phyloP scores from a whole-genome alignment of 2,113 vertebrate genomes.

The Grus americana region DNA sequence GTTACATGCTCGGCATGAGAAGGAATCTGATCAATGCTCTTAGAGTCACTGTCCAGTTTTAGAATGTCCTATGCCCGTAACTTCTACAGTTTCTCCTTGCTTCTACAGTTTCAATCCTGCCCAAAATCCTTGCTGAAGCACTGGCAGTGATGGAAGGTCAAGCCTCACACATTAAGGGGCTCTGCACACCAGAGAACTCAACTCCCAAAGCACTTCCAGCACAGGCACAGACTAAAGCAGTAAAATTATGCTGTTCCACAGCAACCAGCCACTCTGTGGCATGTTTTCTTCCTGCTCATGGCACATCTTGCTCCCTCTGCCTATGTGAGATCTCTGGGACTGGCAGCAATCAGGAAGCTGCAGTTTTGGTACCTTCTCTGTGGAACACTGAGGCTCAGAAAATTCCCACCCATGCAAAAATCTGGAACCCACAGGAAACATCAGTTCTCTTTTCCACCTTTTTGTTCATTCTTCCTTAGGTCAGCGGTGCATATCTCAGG shows the following conservation, averaged over 20 bases:
- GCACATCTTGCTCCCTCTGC: not conserved
- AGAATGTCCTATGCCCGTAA: not conserved
- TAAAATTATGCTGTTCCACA: not conserved
- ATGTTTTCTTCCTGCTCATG: not conserved
- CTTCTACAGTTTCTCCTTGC: not conserved
- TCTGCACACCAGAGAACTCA: not conserved
- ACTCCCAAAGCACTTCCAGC: not conserved
- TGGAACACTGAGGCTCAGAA: not conserved
- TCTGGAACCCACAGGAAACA: not conserved
- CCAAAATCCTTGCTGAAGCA: not conserved
- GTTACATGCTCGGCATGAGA: not conserved
- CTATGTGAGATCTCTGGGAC: not conserved
- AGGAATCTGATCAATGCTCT: not conserved
- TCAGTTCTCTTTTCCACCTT: not conserved
- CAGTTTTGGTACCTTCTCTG: not conserved
- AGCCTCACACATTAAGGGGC: not conserved
- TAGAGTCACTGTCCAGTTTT: not conserved
- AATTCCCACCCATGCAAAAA: not conserved
- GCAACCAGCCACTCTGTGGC: not conserved
- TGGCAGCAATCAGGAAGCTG: not conserved
- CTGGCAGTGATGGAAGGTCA: not conserved
- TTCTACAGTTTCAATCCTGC: not conserved
- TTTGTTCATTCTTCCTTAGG: not conserved
- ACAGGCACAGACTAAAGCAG: not conserved
- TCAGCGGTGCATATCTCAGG: not conserved